phyloP scores from a whole-genome alignment of 2,888 invertebrate genomes.

The Argynnis bischoffii region DNA sequence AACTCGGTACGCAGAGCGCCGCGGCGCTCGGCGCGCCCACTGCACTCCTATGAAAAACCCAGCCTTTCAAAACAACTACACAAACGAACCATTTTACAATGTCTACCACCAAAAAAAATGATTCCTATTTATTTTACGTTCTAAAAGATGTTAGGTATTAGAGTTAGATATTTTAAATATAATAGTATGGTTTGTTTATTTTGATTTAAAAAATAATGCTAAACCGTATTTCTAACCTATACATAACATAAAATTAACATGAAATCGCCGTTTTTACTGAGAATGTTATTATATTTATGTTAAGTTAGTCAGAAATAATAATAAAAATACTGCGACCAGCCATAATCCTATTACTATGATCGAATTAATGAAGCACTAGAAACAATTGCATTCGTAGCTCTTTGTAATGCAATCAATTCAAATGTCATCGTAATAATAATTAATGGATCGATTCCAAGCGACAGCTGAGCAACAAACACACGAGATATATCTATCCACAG shows the following conservation, averaged over 20 bases:
- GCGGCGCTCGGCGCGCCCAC: conserved; percentile 39
- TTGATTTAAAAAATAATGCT: neutral
- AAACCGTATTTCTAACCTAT: neutral
- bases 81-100: conserved; percentile 30
- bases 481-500: conserved; percentile 15
- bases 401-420: conserved; percentile 38
- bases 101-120: conserved; percentile 9
- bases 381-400: conserved; percentile 29
- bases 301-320: neutral
- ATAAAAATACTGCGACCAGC: conserved; percentile 13
- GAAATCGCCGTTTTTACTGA: neutral
- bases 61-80: conserved; percentile 33
- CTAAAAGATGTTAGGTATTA: neutral
- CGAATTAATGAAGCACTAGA: conserved; percentile 37
- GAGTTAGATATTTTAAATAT: neutral
- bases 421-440: conserved; percentile 38
- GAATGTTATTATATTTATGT: neutral
- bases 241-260: neutral
- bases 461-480: conserved; percentile 21
- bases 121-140: neutral
- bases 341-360: conserved; percentile 33
- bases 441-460: conserved; percentile 37
- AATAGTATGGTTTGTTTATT: neutral
- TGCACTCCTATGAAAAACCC: conserved; percentile 36
- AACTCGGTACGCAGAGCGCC: conserved; percentile 46